Percentiles rank a stretch among this genome's conserved stretches.
These are phyloP conservation scores for Xylota segnis DNA, from an alignment of 2,888 invertebrate genomes.

Conservation along the genomic window DNA sequence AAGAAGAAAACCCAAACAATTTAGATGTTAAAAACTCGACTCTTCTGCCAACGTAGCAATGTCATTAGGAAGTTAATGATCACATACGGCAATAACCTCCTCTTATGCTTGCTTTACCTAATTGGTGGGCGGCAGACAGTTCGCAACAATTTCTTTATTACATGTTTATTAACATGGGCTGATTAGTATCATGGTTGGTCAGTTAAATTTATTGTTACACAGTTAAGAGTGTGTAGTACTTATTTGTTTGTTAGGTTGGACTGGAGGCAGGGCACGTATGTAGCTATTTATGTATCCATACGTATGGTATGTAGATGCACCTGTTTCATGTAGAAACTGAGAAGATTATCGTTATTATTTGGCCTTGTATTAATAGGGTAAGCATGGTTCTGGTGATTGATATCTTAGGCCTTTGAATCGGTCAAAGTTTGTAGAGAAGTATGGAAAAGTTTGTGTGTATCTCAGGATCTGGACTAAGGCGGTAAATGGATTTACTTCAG, in stretches of 20 bases:
- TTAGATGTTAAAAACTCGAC: not conserved
- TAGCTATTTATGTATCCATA: not conserved
- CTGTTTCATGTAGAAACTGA: not conserved
- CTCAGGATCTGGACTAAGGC: too few relatives aligned
- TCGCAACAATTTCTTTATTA: conserved; percentile 5
- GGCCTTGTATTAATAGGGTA: too few relatives aligned
- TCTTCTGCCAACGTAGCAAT: not conserved
- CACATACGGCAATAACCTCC: not conserved
- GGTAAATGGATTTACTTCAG: too few relatives aligned
- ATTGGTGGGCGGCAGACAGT: conserved; percentile 2
- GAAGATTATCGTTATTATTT: too few relatives aligned
- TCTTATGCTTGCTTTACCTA: not conserved
- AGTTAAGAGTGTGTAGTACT: not conserved
- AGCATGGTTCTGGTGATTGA: too few relatives aligned
- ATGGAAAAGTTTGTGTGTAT: too few relatives aligned
- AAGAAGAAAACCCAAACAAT: not conserved
- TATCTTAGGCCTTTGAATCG: too few relatives aligned
- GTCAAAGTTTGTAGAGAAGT: too few relatives aligned
- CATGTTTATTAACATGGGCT: not conserved
- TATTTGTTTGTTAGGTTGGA: not conserved
- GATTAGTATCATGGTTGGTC: not conserved
- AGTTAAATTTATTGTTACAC: not conserved
- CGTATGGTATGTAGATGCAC: not conserved
- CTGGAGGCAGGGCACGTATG: not conserved
- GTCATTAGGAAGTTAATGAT: not conserved